Evolutionary conservation across 2,797 vertebrate species (phyloP).

Genomic region (Epinephelus awoara): DNA sequence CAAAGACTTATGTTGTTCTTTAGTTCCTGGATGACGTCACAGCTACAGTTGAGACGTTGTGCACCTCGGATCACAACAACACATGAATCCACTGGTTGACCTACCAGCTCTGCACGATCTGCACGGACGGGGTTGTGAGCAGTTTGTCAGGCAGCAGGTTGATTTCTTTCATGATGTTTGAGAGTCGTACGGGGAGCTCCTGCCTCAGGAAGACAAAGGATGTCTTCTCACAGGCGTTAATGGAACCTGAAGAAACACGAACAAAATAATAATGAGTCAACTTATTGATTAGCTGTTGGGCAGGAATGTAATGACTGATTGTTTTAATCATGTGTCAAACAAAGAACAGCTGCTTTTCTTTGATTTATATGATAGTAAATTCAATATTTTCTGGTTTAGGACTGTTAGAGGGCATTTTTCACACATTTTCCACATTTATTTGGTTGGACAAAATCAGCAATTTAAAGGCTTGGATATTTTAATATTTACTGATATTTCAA

Average conservation of each 20-base stretch:
- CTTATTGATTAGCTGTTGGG: background rate
- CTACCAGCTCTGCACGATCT: slow-evolving; percentile 95
- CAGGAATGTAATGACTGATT: no score
- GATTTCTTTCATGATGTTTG: slow-evolving; percentile 99
- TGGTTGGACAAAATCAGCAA: background rate
- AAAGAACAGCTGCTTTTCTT: background rate
- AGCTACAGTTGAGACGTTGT: background rate
- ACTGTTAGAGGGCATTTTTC: background rate
- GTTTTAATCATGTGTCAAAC: background rate
- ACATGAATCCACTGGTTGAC: slow-evolving; percentile 24
- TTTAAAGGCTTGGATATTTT: background rate
- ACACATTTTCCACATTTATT: no score
- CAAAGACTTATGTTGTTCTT: background rate
- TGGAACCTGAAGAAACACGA: slow-evolving; percentile 86
- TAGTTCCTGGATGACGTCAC: background rate
- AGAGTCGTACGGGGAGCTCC: slow-evolving; percentile 94
- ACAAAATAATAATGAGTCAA: background rate
- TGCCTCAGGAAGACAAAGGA: slow-evolving; percentile 94
- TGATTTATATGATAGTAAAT: background rate
- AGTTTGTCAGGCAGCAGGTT: slow-evolving; percentile 92
- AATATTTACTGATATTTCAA: background rate
- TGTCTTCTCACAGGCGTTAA: slow-evolving; percentile 96
- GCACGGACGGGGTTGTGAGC: slow-evolving; percentile 91
- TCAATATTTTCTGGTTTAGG: background rate
- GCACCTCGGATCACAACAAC: background rate